These are phyloP conservation scores for Amazonetta brasiliensis DNA, from an alignment of 2,797 vertebrate genomes.

Conservation along the genomic window DNA sequence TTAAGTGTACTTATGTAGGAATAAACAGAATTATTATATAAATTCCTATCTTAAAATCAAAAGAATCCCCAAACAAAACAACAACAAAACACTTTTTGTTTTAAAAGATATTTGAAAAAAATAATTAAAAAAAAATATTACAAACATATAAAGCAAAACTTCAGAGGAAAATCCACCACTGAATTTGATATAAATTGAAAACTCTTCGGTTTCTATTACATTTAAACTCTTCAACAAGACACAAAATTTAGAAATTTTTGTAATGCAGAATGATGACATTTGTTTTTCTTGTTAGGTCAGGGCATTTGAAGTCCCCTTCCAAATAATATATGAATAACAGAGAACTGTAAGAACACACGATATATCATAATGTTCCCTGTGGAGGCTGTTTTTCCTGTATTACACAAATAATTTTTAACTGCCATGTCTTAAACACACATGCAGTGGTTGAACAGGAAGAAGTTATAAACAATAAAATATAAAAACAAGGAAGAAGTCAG, in stretches of 20 bases:
- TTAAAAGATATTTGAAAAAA: neutral
- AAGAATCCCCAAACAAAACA: neutral
- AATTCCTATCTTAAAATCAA: neutral
- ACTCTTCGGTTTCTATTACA: neutral
- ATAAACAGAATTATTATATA: neutral
- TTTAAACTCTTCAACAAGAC: neutral
- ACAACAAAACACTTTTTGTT: neutral
- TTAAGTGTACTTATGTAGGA: neutral
- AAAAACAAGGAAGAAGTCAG: neutral
- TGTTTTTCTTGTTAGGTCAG: neutral
- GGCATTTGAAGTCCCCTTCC: neutral
- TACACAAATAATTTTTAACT: neutral
- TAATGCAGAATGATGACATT: neutral
- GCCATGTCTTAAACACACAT: neutral
- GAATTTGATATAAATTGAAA: neutral
- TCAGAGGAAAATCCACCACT: neutral
- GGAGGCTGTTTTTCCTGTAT: neutral
- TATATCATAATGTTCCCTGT: neutral
- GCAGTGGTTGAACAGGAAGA: fast-evolving
- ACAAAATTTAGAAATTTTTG: neutral
- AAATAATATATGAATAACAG: neutral
- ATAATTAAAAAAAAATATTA: neutral
- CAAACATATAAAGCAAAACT: neutral
- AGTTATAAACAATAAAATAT: neutral
- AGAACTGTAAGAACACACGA: neutral